Percentiles rank a stretch among this genome's conserved stretches.
phyloP scores from a whole-genome alignment of 2,888 invertebrate species.

The Mycalesis mineus region DNA sequence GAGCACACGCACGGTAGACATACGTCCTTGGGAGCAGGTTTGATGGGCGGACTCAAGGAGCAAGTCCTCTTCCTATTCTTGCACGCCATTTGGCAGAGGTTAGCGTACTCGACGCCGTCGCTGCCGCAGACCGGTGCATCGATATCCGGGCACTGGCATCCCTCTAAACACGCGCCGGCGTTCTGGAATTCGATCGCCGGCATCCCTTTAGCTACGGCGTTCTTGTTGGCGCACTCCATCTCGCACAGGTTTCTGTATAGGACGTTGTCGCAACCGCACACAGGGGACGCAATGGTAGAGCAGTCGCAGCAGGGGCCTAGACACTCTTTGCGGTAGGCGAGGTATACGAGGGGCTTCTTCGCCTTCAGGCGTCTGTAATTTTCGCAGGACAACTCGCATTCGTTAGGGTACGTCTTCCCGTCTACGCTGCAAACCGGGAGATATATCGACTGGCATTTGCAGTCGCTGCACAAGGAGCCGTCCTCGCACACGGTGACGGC shows the following conservation, averaged over 20 bases:
- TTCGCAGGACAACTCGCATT: constrained; percentile 34
- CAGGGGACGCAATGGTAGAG: constrained; percentile 27
- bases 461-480: constrained; percentile 25
- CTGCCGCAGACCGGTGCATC: constrained; percentile 30
- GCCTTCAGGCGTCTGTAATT: constrained; percentile 27
- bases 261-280: constrained; percentile 34
- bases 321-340: constrained; percentile 32
- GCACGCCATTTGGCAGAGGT: constrained; percentile 33
- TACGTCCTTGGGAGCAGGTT: constrained; percentile 17
- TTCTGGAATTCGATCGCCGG: constrained; percentile 28
- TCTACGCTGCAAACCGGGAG: constrained; percentile 43
- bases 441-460: constrained; percentile 30
- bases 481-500: constrained; percentile 9
- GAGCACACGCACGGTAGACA: constrained; percentile 34
- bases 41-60: constrained; percentile 17
- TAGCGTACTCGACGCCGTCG: constrained; percentile 30
- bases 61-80: constrained; percentile 15
- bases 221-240: constrained; percentile 28
- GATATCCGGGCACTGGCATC: constrained; percentile 25
- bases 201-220: constrained; percentile 18
- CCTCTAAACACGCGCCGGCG: constrained; percentile 28
- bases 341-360: constrained; percentile 25
- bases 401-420: constrained; percentile 33
- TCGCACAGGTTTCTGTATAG: constrained; percentile 35
- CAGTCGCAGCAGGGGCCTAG: constrained; percentile 30